Conservation (phyloP, 2,113 vertebrate genomes). For the Ornithorhynchus anatinus region DNA sequence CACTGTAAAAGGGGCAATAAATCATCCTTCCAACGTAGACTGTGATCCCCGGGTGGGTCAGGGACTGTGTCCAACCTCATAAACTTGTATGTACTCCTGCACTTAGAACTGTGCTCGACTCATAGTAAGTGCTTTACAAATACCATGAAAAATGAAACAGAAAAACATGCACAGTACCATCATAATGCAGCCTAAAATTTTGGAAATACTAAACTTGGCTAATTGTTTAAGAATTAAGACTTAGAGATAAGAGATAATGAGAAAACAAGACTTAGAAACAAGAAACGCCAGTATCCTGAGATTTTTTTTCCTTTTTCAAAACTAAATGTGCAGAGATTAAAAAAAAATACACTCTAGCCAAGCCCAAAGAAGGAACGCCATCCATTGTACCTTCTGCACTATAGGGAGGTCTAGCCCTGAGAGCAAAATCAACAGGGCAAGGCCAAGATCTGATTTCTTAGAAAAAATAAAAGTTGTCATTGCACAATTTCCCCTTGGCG, state of each 20-base stretch:
- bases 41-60: too few species aligned
- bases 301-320: not conserved
- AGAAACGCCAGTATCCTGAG: not conserved
- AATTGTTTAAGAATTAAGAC: too few species aligned
- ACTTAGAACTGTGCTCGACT: too few species aligned
- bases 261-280: not conserved
- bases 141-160: too few species aligned
- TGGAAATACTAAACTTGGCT: too few species aligned
- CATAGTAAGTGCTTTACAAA: too few species aligned
- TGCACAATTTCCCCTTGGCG: constrained; percentile 39
- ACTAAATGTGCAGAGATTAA: not conserved
- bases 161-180: too few species aligned
- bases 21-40: too few species aligned
- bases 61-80: too few species aligned
- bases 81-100: too few species aligned
- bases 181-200: too few species aligned
- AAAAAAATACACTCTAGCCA: constrained; percentile 12
- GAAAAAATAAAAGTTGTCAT: constrained; percentile 29
- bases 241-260: not conserved
- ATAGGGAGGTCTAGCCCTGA: not conserved
- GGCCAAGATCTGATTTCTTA: constrained; percentile 14
- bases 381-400: not conserved
- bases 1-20: too few species aligned
- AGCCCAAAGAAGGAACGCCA: not conserved
- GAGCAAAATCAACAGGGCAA: not conserved